Evolutionary conservation across 2,888 invertebrate species (phyloP).

Genomic region (Galerucella nymphaeae): DNA sequence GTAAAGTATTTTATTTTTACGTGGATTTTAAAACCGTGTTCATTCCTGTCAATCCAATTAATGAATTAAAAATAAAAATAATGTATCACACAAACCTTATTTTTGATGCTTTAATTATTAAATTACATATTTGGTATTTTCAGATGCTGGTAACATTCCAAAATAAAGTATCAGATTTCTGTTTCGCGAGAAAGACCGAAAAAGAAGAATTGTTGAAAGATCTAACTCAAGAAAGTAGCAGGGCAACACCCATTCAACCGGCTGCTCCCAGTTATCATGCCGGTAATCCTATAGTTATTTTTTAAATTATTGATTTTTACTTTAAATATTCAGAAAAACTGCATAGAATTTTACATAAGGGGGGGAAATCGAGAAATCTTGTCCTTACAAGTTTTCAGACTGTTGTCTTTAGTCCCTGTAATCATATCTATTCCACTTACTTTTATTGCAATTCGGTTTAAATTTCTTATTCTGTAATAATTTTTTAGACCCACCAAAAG

Average conservation of each 20-base stretch:
- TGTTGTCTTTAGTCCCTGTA: too few relatives aligned
- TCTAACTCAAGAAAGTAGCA: slow-evolving; percentile 84
- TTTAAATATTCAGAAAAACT: too few relatives aligned
- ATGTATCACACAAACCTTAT: neutral
- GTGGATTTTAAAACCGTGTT: neutral
- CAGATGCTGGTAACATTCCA: slow-evolving; percentile 94
- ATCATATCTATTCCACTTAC: too few relatives aligned
- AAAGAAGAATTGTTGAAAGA: slow-evolving; percentile 98
- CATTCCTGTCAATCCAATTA: too few relatives aligned
- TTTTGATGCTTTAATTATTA: too few relatives aligned
- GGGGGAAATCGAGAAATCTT: too few relatives aligned
- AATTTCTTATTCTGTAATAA: neutral
- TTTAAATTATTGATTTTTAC: too few relatives aligned
- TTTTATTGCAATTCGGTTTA: too few relatives aligned
- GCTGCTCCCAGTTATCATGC: slow-evolving; percentile 70
- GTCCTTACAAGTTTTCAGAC: too few relatives aligned
- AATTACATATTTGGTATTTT: slow-evolving; percentile 29
- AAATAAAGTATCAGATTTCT: slow-evolving; percentile 97
- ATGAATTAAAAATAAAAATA: too few relatives aligned
- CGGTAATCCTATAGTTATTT: slow-evolving; percentile 29
- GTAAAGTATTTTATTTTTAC: slow-evolving; percentile 58
- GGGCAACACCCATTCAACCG: slow-evolving; percentile 68
- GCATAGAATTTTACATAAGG: too few relatives aligned
- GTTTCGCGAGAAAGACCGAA: slow-evolving; percentile 98
- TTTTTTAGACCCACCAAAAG: slow-evolving; percentile 61